A percentile compares a stretch with the other conserved stretches of the same genome.
These are phyloP conservation scores for Amazona finschi DNA, from an alignment of 2,797 vertebrate genomes.

Conservation along the genomic window DNA sequence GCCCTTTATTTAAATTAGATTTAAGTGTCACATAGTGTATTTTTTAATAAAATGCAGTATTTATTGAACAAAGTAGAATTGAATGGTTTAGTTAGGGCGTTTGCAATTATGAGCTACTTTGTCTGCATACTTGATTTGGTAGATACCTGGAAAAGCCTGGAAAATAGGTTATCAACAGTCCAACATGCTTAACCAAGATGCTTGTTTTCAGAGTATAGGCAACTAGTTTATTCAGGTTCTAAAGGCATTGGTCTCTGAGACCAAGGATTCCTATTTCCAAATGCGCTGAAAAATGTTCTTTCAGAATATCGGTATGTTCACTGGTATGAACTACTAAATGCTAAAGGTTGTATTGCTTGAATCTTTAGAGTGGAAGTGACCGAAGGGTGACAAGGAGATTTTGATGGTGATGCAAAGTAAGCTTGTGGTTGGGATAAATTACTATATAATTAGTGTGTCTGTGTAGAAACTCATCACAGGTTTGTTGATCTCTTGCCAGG, in stretches of 20 bases:
- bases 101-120: not conserved
- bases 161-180: fast-evolving
- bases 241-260: not conserved
- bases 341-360: not conserved
- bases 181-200: not conserved
- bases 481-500: not conserved
- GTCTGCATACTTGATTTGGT: not conserved
- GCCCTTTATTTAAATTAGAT: not conserved
- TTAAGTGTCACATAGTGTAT: not conserved
- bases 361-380: not conserved
- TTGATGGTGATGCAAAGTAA: not conserved
- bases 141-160: not conserved
- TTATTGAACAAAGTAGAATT: not conserved
- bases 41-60: not conserved
- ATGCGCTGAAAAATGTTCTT: not conserved
- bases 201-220: not conserved
- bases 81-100: not conserved
- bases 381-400: not conserved
- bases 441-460: not conserved
- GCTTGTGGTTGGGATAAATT: not conserved
- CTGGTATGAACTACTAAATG: not conserved
- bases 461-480: not conserved
- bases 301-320: not conserved
- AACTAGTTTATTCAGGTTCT: not conserved
- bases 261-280: not conserved